Evolutionary conservation across 2,888 invertebrate genomes (phyloP).

Genomic region (Nemurella pictetii): DNA sequence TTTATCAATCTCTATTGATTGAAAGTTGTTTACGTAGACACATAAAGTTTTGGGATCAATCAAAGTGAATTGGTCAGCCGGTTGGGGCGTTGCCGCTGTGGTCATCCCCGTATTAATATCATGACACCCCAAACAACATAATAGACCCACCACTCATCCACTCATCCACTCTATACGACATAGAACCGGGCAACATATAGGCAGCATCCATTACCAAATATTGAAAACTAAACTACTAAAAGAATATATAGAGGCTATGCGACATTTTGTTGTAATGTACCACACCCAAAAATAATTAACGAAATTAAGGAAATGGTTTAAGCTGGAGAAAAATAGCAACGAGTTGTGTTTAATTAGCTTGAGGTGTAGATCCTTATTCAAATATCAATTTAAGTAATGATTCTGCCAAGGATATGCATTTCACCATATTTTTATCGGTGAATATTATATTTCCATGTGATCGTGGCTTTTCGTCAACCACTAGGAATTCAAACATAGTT

Average conservation of each 20-base stretch:
- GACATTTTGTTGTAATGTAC: background rate
- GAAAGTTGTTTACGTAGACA: background rate
- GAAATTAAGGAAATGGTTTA: constrained; percentile 8
- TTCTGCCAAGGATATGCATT: background rate
- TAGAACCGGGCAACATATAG: background rate
- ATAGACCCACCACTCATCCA: background rate
- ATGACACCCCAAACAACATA: background rate
- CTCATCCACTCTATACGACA: background rate
- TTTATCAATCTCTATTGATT: constrained; percentile 9
- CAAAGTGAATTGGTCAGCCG: background rate
- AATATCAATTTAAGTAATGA: background rate
- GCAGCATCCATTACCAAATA: background rate
- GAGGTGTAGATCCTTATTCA: background rate
- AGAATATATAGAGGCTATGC: background rate
- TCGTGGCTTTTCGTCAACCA: background rate
- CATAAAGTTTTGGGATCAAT: background rate
- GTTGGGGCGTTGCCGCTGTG: background rate
- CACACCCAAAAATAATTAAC: constrained; percentile 19
- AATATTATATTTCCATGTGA: background rate
- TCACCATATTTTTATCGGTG: background rate
- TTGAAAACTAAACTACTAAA: constrained; percentile 8
- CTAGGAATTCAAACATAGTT: background rate
- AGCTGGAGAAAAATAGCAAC: background rate
- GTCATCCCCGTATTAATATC: background rate
- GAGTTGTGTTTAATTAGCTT: background rate